These are phyloP conservation scores for Gymnopithys bicolor DNA, from an alignment of 2,797 vertebrate species.

Conservation along the genomic window DNA sequence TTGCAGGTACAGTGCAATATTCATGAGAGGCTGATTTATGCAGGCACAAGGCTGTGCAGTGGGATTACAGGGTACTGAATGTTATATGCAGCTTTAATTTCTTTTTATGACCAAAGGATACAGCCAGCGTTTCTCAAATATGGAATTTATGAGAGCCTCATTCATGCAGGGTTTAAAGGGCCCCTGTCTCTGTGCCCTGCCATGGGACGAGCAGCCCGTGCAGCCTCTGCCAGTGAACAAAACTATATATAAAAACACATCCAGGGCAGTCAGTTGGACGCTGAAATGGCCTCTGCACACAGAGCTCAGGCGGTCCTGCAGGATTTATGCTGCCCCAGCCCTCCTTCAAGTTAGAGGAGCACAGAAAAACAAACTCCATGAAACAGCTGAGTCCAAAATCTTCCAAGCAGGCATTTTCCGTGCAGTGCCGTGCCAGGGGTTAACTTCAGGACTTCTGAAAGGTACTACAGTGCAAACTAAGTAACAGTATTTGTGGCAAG, in stretches of 20 bases:
- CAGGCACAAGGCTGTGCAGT: constrained; percentile 4
- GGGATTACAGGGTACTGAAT: constrained; percentile 34
- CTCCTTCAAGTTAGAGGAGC: neutral
- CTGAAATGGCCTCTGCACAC: neutral
- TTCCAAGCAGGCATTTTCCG: neutral
- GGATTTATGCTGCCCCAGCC: neutral
- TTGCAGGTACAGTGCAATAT: constrained; percentile 49
- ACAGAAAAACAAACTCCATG: neutral
- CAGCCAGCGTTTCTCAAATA: constrained; percentile 14
- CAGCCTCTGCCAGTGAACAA: neutral
- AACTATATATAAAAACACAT: neutral
- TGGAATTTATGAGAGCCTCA: constrained; percentile 41
- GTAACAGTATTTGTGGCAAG: neutral
- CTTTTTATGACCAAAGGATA: constrained; percentile 46
- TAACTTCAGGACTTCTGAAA: neutral
- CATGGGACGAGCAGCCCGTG: neutral
- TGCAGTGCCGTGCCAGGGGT: neutral
- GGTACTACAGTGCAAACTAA: neutral
- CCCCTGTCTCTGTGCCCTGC: neutral
- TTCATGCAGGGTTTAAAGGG: constrained; percentile 36
- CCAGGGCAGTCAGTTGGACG: neutral
- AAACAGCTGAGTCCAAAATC: neutral
- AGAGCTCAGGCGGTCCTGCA: neutral
- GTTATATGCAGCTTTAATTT: constrained; percentile 52
- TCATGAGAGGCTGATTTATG: constrained; percentile 59